Base-by-base conservation (phyloP, 2,888 invertebrate species). In the Spisula subtruncata region DNA sequence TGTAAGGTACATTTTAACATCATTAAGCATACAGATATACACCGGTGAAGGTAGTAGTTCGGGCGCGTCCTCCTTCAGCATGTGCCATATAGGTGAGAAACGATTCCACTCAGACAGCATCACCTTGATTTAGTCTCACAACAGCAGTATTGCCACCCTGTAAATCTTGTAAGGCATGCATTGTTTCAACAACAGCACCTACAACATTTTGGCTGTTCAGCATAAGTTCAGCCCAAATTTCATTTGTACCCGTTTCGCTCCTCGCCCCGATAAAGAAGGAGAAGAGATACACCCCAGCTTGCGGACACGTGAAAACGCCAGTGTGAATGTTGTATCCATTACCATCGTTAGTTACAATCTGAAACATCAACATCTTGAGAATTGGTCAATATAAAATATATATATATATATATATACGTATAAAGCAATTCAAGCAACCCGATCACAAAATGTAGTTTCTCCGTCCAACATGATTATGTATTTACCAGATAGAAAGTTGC, bases 271-370 rank as follows among this genome's bases (percentile, higher is more conserved):
- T 48, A n/a, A 87, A 82, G 51, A 82, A 81, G 4, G 75, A 25
- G 16, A 87, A 75, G 82, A 87, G 29, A 54, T 87, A 87, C 1
- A 87, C 75, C 0, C 86, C 86, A n/a, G 46, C 29, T 48, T 87
- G 71, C 8, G 81, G 66, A 82, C 86, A 87, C 2, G 75, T 82
- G 75, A 87, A 87, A 0, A 71, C 81, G n/a, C 86, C 86, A 18
- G 86, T 71, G 51, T 87, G 20, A n/a, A 54, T 51, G n/a, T 87
- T 87, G 82, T 81, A 87, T 25, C 71, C 81, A 54, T 87, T 82
- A n/a, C 86, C 86, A 32, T 81, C 86, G 35, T 87, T 87, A 25
- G 51, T 87, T 18, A 87, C 41, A 51, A 75, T 51, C 86, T 87
- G 29, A 81, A 85, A 41, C 8, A 41, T 41, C 4, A n/a, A n/a